Conservation (phyloP, 2,113 vertebrate genomes). For the Nymphicus hollandicus region DNA sequence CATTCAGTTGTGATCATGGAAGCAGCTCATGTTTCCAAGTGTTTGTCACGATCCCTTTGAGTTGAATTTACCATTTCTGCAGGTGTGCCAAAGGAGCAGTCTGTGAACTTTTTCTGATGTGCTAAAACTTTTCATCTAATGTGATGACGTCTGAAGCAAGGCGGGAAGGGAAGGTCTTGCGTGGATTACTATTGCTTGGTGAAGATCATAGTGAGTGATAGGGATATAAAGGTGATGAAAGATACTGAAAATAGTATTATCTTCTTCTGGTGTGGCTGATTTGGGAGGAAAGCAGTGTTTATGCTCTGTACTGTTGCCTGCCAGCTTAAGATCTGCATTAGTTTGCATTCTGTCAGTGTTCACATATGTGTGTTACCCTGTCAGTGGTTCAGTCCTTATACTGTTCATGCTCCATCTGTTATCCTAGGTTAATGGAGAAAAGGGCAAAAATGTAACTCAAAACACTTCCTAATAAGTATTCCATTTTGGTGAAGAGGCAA, state of each 20-base stretch:
- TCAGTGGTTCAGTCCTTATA: not conserved
- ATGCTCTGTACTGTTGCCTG: rapidly evolving
- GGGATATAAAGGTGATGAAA: not conserved
- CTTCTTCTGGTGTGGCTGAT: not conserved
- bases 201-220: not conserved
- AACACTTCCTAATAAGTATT: rapidly evolving
- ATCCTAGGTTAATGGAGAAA: rapidly evolving
- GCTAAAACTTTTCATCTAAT: not conserved
- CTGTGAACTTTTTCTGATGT: not conserved
- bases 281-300: not conserved
- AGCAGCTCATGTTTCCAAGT: not conserved
- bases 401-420: not conserved
- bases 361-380: too few species aligned
- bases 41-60: not conserved
- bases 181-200: too few species aligned
- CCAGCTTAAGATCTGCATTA: not conserved
- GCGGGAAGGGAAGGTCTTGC: not conserved
- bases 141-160: not conserved
- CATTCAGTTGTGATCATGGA: not conserved
- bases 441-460: not conserved
- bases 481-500: not conserved
- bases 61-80: not conserved
- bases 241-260: not conserved
- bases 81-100: not conserved
- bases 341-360: not conserved